Evolutionary conservation across 2,113 vertebrate species (phyloP).

Genomic region (Hoplias malabaricus): DNA sequence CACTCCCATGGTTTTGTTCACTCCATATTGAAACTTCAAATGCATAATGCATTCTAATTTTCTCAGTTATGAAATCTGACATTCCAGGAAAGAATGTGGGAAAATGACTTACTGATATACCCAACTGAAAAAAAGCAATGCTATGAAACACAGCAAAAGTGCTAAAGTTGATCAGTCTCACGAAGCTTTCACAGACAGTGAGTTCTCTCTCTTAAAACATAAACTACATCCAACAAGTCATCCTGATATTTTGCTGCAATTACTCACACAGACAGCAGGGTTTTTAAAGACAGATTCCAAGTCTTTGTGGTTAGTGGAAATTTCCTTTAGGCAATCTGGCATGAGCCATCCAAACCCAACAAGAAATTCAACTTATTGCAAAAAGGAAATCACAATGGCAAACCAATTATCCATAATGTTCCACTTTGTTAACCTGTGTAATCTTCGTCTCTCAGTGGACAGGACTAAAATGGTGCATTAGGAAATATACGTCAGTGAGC

Average conservation of each 20-base stretch:
- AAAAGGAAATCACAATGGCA: background rate
- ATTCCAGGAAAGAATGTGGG: background rate
- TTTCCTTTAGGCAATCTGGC: slow-evolving; percentile 3
- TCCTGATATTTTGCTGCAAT: background rate
- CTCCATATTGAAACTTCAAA: background rate
- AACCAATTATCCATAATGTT: background rate
- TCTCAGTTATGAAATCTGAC: background rate
- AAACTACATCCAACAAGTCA: background rate
- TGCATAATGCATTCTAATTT: background rate
- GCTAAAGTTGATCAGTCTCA: background rate
- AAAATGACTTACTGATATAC: background rate
- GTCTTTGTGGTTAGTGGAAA: background rate
- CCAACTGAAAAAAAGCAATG: background rate
- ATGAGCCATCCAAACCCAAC: background rate
- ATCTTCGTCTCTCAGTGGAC: background rate
- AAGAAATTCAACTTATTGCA: background rate
- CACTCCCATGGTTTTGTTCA: background rate
- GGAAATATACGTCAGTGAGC: slow-evolving; percentile 29
- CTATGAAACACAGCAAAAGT: background rate
- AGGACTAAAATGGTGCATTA: slow-evolving; percentile 1
- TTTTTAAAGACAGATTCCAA: background rate
- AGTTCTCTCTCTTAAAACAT: background rate
- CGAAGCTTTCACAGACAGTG: background rate
- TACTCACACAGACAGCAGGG: background rate
- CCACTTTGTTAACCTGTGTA: background rate